Conservation (phyloP, 2,888 invertebrate species). For the Stenotaenia linearis region DNA sequence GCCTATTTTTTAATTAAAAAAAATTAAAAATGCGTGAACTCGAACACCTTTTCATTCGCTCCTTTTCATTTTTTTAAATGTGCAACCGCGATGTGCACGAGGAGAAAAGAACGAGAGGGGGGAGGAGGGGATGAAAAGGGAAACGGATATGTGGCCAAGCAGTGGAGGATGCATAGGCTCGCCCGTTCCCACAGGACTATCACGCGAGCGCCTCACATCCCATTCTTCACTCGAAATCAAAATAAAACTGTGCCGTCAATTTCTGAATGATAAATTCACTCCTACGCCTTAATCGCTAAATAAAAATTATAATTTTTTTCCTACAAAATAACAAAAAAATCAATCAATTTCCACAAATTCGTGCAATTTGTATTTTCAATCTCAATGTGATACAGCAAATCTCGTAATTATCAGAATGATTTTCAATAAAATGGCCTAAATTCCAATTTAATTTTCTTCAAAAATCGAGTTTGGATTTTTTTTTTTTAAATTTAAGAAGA, state of each 20-base stretch:
- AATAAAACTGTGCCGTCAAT: neutral
- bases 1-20: neutral
- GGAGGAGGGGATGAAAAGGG: conserved; percentile 1
- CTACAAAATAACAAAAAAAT: no score
- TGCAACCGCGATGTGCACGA: neutral
- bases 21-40: neutral
- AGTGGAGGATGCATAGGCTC: conserved; percentile 24
- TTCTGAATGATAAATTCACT: no score
- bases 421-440: neutral
- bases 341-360: neutral
- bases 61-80: neutral
- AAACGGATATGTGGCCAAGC: conserved; percentile 22
- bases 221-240: neutral
- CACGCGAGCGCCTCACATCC: conserved; percentile 1
- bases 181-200: conserved; percentile 24
- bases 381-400: neutral
- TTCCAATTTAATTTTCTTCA: neutral
- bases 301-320: no score
- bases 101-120: neutral
- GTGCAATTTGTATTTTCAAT: neutral
- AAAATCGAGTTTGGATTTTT: neutral
- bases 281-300: no score
- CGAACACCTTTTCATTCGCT: neutral
- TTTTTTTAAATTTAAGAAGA: no score
- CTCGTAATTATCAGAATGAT: neutral